Evolutionary conservation across 2,888 invertebrate species (phyloP), one percentile per base, ranked within the genome.

Genomic region (Oscheius sp.): DNA sequence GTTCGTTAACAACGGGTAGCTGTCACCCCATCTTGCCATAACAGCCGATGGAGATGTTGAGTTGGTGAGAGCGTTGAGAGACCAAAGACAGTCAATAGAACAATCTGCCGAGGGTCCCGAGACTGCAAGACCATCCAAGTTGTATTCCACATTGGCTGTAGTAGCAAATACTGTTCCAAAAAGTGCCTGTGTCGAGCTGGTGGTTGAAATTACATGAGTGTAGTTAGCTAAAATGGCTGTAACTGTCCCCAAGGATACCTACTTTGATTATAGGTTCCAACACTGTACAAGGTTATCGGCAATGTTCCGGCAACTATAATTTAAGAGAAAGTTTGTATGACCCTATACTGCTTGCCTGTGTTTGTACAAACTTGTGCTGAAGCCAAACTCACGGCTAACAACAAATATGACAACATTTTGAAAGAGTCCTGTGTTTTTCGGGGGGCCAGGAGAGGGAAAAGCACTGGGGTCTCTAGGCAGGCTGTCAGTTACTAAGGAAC

Each of bases 1-100:
- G 70, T 74, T 76, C 53, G 74, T 73, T 9, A 77, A 59, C 21
- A 72, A 76, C 13, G 76, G 55, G 10, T 75, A 60, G 32, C 68
- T 73, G 51, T 79, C 79, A 2, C 65, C 65, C 10, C 76, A 74
- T 21, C 79, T 76, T 32, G 77, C 76, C 79, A 77, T 77, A 2
- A 74, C 66, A 2, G 50, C 63, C 48, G 1, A 76, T 42, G 11
- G 66, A 70, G n/a, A 75, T 59, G 13, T 13, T 59, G 59, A 29
- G 21, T 33, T 59, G 11, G 13, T 35, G 11, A 35, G 21, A 59
- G 13, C 42, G 42, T 29, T 73, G 1, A 70, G 58, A 10, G 70
- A 9, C 32, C 11, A 33, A 2, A 66, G n/a, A 66, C 66, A 66
- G 29, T 21, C 10, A 13, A n/a, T 21, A 21, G 53, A 35, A 35